These are phyloP conservation scores for Cardiocondyla obscurior DNA, from an alignment of 1,140 invertebrate species.

Conservation along the genomic window DNA sequence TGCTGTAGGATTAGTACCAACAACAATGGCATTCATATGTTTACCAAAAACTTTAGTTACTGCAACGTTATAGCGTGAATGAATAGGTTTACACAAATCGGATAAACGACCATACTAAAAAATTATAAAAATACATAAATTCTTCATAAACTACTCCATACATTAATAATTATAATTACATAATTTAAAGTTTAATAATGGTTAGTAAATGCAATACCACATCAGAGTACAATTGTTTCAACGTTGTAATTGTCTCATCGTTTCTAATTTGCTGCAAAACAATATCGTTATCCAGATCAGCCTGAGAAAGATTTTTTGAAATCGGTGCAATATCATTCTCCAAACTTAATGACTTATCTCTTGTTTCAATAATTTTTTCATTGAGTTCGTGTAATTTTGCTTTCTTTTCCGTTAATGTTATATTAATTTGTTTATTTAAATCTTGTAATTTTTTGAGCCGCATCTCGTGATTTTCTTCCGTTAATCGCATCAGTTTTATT, in stretches of 20 bases:
- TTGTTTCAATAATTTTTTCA: conserved; percentile 91
- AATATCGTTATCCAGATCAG: conserved; percentile 96
- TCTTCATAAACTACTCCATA: not conserved
- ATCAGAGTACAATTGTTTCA: conserved; percentile 96
- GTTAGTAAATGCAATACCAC: conserved; percentile 86
- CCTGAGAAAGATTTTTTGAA: conserved; percentile 94
- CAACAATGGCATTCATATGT: conserved; percentile 99
- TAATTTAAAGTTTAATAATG: not conserved
- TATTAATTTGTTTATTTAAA: conserved; percentile 92
- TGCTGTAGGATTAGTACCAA: conserved; percentile 97
- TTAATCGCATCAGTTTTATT: conserved; percentile 88
- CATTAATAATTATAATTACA: not conserved
- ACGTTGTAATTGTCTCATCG: conserved; percentile 97
- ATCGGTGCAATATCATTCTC: conserved; percentile 90
- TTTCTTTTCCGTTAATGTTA: conserved; percentile 90
- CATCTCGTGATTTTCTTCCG: conserved; percentile 93
- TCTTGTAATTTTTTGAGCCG: conserved; percentile 95
- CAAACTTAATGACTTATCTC: conserved; percentile 91
- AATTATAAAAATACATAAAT: conserved; percentile 51
- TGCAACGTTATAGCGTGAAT: conserved; percentile 96
- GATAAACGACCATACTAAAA: conserved; percentile 95
- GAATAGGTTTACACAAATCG: conserved; percentile 97
- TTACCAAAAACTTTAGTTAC: conserved; percentile 98
- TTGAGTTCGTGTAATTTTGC: conserved; percentile 85
- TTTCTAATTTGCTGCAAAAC: conserved; percentile 94